phyloP scores from a whole-genome alignment of 2,113 vertebrate species.

The Caranx ignobilis region DNA sequence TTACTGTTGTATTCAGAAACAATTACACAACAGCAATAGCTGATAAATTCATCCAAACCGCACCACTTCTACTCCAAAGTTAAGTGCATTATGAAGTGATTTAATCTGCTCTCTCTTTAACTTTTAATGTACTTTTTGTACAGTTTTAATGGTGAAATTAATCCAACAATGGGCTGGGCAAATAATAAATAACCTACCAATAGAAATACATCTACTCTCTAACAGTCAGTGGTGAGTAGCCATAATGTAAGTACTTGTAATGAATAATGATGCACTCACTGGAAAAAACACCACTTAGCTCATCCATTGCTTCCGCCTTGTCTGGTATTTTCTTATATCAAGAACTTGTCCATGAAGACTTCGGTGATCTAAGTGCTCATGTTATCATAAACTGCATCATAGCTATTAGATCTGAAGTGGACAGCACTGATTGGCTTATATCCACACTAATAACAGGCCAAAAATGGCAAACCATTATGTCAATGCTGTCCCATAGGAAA shows the following conservation, averaged over 20 bases:
- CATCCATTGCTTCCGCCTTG: not conserved
- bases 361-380: not conserved
- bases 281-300: not conserved
- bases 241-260: not conserved
- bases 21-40: too few species aligned
- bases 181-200: not conserved
- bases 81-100: too few species aligned
- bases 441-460: slow-evolving; percentile 18
- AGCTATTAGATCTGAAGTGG: not conserved
- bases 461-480: slow-evolving; percentile 31
- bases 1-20: too few species aligned
- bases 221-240: too few species aligned
- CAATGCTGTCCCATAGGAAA: slow-evolving; percentile 3
- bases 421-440: not conserved
- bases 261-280: not conserved
- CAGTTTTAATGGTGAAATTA: too few species aligned
- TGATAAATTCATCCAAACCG: not conserved
- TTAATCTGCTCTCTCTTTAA: too few species aligned
- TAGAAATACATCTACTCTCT: not conserved
- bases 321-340: not conserved
- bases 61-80: not conserved
- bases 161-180: too few species aligned
- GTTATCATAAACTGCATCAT: not conserved
- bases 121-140: too few species aligned
- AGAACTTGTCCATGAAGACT: not conserved